Conservation (phyloP, 2,113 vertebrate genomes). For the Alectura lathami region DNA sequence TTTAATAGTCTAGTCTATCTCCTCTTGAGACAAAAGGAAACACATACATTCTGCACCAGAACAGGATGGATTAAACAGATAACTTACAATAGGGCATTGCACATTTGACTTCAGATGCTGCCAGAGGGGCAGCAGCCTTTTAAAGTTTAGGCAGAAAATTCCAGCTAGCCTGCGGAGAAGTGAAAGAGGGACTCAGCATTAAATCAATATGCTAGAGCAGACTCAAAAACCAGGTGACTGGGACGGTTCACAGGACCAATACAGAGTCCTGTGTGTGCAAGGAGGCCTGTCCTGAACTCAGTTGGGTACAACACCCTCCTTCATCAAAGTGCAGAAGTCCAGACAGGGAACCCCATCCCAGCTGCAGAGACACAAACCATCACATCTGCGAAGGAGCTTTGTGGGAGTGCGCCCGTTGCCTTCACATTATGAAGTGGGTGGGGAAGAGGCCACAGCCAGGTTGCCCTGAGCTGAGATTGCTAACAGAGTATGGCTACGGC, state of each 20-base stretch:
- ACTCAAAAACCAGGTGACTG: not conserved
- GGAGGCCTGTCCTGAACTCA: not conserved
- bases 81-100: not conserved
- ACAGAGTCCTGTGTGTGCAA: not conserved
- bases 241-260: not conserved
- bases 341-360: not conserved
- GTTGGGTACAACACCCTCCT: not conserved
- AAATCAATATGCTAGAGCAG: not conserved
- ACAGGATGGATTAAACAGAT: not conserved
- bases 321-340: not conserved
- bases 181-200: not conserved
- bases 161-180: not conserved
- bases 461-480: not conserved
- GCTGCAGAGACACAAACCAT: not conserved
- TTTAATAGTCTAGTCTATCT: not conserved
- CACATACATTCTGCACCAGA: not conserved
- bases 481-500: not conserved
- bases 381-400: not conserved
- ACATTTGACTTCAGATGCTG: not conserved
- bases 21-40: not conserved
- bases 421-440: not conserved
- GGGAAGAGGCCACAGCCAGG: not conserved
- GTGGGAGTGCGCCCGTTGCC: not conserved
- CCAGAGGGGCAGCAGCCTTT: not conserved
- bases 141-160: slow-evolving; percentile 2